phyloP scores from a whole-genome alignment of 1,140 invertebrate genomes.

The Tetraneura akinire region DNA sequence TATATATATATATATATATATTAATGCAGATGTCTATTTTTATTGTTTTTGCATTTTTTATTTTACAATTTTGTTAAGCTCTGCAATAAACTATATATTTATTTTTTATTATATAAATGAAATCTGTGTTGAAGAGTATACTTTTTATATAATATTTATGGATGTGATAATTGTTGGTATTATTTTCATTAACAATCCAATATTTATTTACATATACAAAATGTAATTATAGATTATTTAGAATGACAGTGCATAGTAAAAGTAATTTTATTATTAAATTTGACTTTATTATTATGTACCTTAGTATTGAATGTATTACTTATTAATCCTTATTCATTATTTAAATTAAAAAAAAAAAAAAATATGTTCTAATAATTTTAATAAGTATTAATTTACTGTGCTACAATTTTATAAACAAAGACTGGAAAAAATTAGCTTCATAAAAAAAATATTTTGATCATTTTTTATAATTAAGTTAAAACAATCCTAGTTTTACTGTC shows the following conservation, averaged over 20 bases:
- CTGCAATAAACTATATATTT: conserved; percentile 34
- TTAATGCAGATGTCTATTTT: conserved; percentile 32
- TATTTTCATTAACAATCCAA: conserved; percentile 20
- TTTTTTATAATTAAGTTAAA: too few relatives aligned
- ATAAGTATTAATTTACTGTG: too few relatives aligned
- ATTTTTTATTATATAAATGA: conserved; percentile 9
- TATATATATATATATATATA: too few relatives aligned
- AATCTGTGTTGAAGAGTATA: conserved; percentile 38
- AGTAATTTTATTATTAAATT: conserved; percentile 10
- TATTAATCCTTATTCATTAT: too few relatives aligned
- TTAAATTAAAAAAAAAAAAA: too few relatives aligned
- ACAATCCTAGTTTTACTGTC: too few relatives aligned
- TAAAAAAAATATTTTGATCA: too few relatives aligned
- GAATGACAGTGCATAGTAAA: neutral
- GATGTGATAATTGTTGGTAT: conserved; percentile 37
- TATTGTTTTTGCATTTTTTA: conserved; percentile 48
- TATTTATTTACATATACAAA: neutral
- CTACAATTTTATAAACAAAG: too few relatives aligned
- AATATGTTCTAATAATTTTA: too few relatives aligned
- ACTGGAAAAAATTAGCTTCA: too few relatives aligned
- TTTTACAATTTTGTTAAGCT: conserved; percentile 49
- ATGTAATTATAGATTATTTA: conserved; percentile 29
- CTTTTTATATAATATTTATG: conserved; percentile 25
- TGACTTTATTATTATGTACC: too few relatives aligned
- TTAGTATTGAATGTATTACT: too few relatives aligned